Percentiles rank a stretch among this genome's conserved stretches.
Evolutionary conservation across 2,797 vertebrate species (phyloP).

Genomic region (Pyrrhura leucotis): DNA sequence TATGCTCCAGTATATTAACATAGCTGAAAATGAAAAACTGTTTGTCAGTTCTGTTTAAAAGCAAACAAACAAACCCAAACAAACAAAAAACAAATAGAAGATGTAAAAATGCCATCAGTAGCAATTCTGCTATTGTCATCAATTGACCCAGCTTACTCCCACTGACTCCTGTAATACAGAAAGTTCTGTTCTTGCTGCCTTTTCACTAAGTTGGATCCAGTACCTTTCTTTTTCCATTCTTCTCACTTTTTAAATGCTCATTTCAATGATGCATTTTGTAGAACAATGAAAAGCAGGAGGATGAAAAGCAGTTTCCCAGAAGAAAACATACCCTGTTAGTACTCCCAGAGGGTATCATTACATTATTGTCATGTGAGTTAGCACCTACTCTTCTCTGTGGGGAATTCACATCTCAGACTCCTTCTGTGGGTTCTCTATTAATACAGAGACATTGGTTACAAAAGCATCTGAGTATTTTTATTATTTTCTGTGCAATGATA

Average conservation of each 20-base stretch:
- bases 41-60: background rate
- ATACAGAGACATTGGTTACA: background rate
- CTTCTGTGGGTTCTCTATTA: background rate
- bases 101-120: background rate
- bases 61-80: background rate
- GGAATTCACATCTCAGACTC: background rate
- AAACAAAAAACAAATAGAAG: background rate
- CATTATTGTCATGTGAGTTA: background rate
- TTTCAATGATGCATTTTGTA: background rate
- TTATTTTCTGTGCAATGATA: background rate
- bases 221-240: background rate
- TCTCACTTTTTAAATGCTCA: background rate
- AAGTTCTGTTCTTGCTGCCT: background rate
- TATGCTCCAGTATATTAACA: background rate
- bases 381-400: background rate
- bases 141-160: background rate
- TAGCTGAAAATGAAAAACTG: background rate
- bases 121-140: background rate
- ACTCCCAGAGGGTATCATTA: background rate
- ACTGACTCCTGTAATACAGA: background rate
- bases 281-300: background rate
- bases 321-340: background rate
- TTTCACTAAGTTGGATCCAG: background rate
- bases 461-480: background rate
- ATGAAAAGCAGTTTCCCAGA: background rate